phyloP scores from a whole-genome alignment of 2,113 vertebrate genomes.

The Glaucomys volans region DNA sequence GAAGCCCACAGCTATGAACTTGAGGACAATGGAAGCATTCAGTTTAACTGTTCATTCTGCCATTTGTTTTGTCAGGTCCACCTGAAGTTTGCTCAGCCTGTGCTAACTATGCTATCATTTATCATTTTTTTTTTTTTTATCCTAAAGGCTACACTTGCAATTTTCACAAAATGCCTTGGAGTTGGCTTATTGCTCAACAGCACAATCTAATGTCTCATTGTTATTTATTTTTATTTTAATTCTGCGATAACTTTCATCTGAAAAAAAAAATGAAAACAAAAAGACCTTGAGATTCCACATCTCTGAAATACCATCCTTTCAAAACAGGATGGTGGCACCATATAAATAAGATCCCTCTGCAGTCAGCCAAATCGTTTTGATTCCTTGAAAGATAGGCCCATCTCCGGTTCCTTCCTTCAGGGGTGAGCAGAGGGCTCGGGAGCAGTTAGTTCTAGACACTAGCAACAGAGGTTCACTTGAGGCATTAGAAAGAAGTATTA shows the following conservation, averaged over 20 bases:
- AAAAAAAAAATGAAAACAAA: constrained; percentile 25
- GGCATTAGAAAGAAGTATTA: constrained; percentile 67
- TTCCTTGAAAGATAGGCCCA: constrained; percentile 43
- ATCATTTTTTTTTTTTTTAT: not conserved
- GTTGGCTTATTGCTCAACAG: not conserved
- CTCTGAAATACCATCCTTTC: constrained; percentile 61
- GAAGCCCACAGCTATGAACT: not conserved
- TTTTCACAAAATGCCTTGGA: constrained; percentile 32
- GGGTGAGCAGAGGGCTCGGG: constrained; percentile 59
- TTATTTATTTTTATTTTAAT: constrained; percentile 51
- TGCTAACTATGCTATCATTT: not conserved
- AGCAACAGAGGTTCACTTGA: constrained; percentile 61
- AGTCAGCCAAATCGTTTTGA: constrained; percentile 51
- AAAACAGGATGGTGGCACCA: constrained; percentile 42
- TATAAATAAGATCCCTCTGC: constrained; percentile 44
- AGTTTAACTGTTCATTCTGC: not conserved
- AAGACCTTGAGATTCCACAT: constrained; percentile 43
- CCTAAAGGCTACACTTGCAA: constrained; percentile 23
- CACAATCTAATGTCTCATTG: not conserved
- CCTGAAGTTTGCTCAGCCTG: not conserved
- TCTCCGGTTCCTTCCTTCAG: constrained; percentile 50
- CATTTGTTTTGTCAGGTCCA: not conserved
- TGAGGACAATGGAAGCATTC: not conserved
- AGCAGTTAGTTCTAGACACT: constrained; percentile 67
- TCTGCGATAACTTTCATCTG: constrained; percentile 50